Evolutionary conservation across 2,888 invertebrate genomes (phyloP).

Genomic region (Bedellia somnulentella): DNA sequence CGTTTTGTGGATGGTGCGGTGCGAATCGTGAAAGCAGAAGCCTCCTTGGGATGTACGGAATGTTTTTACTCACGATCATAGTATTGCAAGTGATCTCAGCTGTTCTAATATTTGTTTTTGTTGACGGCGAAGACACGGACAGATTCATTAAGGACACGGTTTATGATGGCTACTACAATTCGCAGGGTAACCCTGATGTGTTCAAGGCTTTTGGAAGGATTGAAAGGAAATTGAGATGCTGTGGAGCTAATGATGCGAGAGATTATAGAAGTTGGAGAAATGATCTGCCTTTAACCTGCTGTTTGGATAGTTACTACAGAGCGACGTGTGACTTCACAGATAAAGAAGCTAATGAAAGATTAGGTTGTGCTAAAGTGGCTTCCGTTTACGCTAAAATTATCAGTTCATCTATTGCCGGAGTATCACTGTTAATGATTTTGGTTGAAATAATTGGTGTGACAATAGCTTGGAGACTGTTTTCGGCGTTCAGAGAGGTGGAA

Average conservation of each 20-base stretch:
- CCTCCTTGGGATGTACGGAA: constrained; percentile 35
- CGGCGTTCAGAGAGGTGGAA: constrained; percentile 41
- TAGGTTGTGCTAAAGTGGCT: constrained; percentile 52
- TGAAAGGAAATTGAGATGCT: constrained; percentile 43
- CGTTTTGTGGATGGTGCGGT: constrained; percentile 49
- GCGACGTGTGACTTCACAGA: constrained; percentile 49
- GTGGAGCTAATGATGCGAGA: constrained; percentile 48
- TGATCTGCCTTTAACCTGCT: constrained; percentile 44
- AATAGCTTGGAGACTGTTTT: constrained; percentile 43
- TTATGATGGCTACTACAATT: constrained; percentile 51
- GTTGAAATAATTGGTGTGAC: constrained; percentile 38
- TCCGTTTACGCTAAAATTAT: constrained; percentile 52
- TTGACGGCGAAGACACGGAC: constrained; percentile 49
- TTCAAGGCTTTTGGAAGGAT: constrained; percentile 42
- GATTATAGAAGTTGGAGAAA: constrained; percentile 51
- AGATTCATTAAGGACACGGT: constrained; percentile 49
- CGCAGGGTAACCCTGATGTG: constrained; percentile 43
- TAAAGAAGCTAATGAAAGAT: constrained; percentile 48
- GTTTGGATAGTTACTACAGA: constrained; percentile 42
- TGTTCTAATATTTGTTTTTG: constrained; percentile 43
- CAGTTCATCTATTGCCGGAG: constrained; percentile 44
- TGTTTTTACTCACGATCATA: constrained; percentile 37
- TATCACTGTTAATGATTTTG: constrained; percentile 35
- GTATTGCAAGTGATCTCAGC: constrained; percentile 38
- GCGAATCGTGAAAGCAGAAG: constrained; percentile 40